Evolutionary conservation across 1,140 invertebrate species (phyloP).

Genomic region (Aphelenchoides fujianensis): DNA sequence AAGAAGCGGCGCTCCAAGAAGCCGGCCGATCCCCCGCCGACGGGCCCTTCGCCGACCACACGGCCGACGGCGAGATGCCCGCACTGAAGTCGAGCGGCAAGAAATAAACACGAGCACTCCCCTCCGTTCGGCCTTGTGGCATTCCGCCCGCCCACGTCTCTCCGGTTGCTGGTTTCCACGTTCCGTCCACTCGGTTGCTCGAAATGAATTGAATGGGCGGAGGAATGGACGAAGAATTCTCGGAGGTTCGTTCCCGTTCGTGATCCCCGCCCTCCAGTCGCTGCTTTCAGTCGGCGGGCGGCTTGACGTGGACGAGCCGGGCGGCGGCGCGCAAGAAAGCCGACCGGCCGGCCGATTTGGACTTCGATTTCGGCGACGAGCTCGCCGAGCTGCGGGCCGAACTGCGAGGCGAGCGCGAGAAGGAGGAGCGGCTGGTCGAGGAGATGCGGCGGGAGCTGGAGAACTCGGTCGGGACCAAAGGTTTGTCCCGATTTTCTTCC

Average conservation of each 20-base stretch:
- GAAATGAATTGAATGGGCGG: too few species aligned
- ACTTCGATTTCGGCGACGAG: conserved; percentile 23
- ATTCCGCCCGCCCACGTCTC: too few species aligned
- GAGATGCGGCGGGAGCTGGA: conserved; percentile 39
- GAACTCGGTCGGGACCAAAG: conserved; percentile 27
- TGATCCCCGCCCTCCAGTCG: too few species aligned
- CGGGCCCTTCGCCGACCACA: background rate
- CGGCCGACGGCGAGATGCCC: background rate
- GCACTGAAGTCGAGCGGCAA: background rate
- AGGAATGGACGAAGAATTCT: background rate
- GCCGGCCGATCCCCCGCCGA: background rate
- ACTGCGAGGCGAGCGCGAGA: conserved; percentile 20
- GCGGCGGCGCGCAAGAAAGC: background rate
- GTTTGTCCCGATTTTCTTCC: conserved; percentile 13
- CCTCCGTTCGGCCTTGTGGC: too few species aligned
- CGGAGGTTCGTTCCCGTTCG: background rate
- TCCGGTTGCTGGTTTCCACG: too few species aligned
- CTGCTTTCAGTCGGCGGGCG: background rate
- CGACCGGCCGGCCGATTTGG: conserved; percentile 3
- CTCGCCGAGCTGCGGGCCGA: conserved; percentile 24
- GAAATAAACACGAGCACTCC: background rate
- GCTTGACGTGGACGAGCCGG: background rate
- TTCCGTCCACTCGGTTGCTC: too few species aligned
- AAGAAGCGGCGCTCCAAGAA: background rate
- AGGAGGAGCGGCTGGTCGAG: conserved; percentile 40